These are phyloP conservation scores for Leucoraja ocellata DNA, from an alignment of 2,797 vertebrate genomes.

Conservation along the genomic window DNA sequence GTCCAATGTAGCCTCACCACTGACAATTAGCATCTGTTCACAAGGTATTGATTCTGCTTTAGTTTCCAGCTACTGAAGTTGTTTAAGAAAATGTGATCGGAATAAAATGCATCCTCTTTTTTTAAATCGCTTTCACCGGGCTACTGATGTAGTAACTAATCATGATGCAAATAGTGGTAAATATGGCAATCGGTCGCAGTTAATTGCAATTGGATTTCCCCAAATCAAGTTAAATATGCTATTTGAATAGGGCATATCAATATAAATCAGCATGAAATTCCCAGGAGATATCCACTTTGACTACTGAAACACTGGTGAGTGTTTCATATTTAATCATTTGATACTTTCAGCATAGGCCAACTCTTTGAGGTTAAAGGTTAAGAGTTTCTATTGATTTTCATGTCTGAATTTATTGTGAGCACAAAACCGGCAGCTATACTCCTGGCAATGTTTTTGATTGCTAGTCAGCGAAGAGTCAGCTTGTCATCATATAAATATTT, in stretches of 20 bases:
- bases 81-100: neutral
- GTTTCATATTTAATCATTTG: conserved; percentile 46
- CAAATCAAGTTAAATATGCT: conserved; percentile 34
- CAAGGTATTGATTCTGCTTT: neutral
- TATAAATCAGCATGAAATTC: conserved; percentile 31
- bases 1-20: neutral
- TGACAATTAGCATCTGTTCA: neutral
- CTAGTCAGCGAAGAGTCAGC: conserved; percentile 47
- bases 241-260: conserved; percentile 38
- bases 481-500: conserved; percentile 33
- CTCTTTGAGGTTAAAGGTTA: conserved; percentile 50
- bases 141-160: neutral
- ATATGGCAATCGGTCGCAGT: conserved; percentile 29
- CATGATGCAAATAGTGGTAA: conserved; percentile 14
- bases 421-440: conserved; percentile 47
- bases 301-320: conserved; percentile 30
- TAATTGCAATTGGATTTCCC: conserved; percentile 29
- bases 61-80: neutral
- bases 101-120: neutral
- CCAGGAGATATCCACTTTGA: conserved; percentile 21
- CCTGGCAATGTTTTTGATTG: conserved; percentile 46
- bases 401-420: conserved; percentile 52
- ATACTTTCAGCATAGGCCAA: conserved; percentile 49
- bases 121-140: neutral
- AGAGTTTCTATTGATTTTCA: conserved; percentile 60